These are phyloP conservation scores for Ectobius pallidus DNA, from an alignment of 2,888 invertebrate genomes.

Conservation along the genomic window DNA sequence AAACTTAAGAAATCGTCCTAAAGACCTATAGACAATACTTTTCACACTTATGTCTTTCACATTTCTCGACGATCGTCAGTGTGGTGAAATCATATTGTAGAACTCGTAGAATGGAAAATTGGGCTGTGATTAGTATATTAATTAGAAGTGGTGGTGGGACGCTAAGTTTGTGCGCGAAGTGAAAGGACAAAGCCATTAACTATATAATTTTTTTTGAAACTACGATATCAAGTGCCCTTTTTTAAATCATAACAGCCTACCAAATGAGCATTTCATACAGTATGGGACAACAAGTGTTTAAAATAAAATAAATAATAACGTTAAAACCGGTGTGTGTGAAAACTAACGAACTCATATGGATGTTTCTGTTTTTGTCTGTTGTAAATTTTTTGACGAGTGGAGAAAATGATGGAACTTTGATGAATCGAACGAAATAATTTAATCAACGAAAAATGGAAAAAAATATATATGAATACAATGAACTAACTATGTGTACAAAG, in stretches of 20 bases:
- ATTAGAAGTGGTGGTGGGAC: background rate
- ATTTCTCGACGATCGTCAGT: too few relatives aligned
- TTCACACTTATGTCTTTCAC: too few relatives aligned
- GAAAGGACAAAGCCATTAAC: background rate
- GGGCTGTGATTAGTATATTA: too few relatives aligned
- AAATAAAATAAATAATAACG: background rate
- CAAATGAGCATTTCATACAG: background rate
- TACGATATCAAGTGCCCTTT: slow-evolving; percentile 39
- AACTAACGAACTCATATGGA: background rate
- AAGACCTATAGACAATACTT: too few relatives aligned
- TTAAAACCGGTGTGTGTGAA: background rate
- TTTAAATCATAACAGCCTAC: slow-evolving; percentile 33
- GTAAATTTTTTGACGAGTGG: background rate
- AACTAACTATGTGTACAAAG: slow-evolving; percentile 18
- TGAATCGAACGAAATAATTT: background rate
- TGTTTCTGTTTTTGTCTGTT: slow-evolving; percentile 2
- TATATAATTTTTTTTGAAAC: slow-evolving; percentile 5
- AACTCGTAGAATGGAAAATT: too few relatives aligned
- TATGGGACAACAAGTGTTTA: background rate
- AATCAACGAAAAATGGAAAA: background rate
- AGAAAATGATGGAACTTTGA: background rate
- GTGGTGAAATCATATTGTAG: too few relatives aligned
- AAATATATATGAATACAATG: slow-evolving; percentile 3
- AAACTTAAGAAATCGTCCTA: too few relatives aligned
- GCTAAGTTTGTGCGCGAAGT: background rate